Base-by-base conservation (phyloP, 2,797 vertebrate genomes). In the Meda fulgida region DNA sequence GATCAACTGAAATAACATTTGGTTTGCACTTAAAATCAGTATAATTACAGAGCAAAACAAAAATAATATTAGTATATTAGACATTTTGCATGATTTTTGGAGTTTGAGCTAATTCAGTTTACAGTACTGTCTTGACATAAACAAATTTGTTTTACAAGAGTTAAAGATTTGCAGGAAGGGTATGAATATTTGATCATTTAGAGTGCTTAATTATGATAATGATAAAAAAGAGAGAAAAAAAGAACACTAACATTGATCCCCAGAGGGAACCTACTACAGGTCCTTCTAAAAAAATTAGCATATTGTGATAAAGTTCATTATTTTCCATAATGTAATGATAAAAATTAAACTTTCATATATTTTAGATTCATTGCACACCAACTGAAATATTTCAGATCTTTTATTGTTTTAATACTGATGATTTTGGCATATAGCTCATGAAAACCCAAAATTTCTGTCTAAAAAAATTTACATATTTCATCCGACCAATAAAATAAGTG, bases 231-330 rank as follows among this genome's bases (percentile, higher is more conserved):
- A 1, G 60, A 13, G n/a, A 1, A 43, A 14, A 7, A 29, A 7
- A 70, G 14, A 38, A 70, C 48, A 71, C 31, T 13, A 71, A n/a
- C 11, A 81, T 11, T 75, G 40, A 75, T 83, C 58, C 55, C 55
- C 40, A 36, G 6, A 31, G 6, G 29, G 6, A 18, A 18, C 26
- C 7, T 65, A 14, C 43, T 46, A 14, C n/a, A n/a, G n/a, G n/a
- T n/a, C n/a, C n/a, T n/a, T n/a, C n/a, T n/a, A n/a, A n/a, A n/a
- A n/a, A n/a, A n/a, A n/a, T n/a, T n/a, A n/a, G n/a, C n/a, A n/a
- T n/a, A n/a, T n/a, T n/a, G n/a, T n/a, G n/a, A n/a, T n/a, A n/a
- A n/a, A n/a, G n/a, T n/a, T n/a, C n/a, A n/a, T n/a, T n/a, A n/a
- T n/a, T n/a, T n/a, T n/a, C n/a, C n/a, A n/a, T n/a, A n/a, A n/a